phyloP scores from a whole-genome alignment of 2,113 vertebrate species.

The Galeopterus variegatus region DNA sequence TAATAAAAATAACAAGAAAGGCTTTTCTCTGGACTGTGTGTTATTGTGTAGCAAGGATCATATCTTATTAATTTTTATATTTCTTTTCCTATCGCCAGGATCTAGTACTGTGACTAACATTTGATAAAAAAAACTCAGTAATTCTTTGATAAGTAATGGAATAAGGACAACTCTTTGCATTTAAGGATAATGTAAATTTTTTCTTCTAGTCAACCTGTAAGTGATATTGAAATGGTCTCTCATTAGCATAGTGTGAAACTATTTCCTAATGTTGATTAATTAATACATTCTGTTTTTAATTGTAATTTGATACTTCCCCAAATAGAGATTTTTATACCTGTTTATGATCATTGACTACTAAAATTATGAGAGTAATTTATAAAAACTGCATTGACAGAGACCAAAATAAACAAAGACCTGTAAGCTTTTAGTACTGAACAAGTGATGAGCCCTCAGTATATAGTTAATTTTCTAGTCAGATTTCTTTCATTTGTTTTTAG shows the following conservation, averaged over 20 bases:
- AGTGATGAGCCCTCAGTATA: background rate
- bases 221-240: constrained; percentile 44
- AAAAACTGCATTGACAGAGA: constrained; percentile 1
- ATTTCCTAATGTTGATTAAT: constrained; percentile 50
- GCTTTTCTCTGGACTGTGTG: background rate
- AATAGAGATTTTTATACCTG: constrained; percentile 31
- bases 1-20: background rate
- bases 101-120: background rate
- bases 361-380: constrained; percentile 16
- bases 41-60: background rate
- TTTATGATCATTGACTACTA: background rate
- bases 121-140: background rate
- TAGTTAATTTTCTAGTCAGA: background rate
- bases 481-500: constrained; percentile 12
- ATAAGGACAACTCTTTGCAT: constrained; percentile 2
- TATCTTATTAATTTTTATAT: background rate
- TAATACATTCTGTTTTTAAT: constrained; percentile 31
- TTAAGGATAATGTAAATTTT: constrained; percentile 21
- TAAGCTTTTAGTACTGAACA: constrained; percentile 2
- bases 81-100: background rate
- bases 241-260: constrained; percentile 1
- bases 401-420: background rate
- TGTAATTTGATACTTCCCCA: constrained; percentile 15
- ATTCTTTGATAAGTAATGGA: background rate
- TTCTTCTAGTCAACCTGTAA: background rate